These are phyloP conservation scores for Amblyteles armatorius DNA, from an alignment of 2,888 invertebrate species.

Conservation along the genomic window DNA sequence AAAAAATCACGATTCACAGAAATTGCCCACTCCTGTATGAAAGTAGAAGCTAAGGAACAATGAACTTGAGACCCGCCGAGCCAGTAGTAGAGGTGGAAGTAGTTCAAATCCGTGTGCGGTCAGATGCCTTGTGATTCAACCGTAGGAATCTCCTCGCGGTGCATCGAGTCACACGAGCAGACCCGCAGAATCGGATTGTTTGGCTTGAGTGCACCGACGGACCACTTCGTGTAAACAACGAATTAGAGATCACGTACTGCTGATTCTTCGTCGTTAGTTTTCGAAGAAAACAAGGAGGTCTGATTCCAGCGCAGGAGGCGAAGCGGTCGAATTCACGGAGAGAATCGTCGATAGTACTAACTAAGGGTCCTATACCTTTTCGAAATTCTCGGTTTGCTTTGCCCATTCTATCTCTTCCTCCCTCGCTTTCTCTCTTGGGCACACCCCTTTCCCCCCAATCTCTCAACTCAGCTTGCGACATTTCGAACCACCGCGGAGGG, in stretches of 20 bases:
- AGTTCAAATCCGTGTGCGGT: constrained; percentile 10
- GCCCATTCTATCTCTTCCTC: not conserved
- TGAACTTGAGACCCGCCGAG: not conserved
- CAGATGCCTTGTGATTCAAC: constrained; percentile 22
- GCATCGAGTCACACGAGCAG: constrained; percentile 11
- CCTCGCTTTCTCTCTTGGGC: constrained; percentile 4
- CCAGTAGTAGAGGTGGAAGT: not conserved
- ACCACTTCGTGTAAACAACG: constrained; percentile 61
- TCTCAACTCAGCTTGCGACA: constrained; percentile 63
- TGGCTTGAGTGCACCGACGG: constrained; percentile 24
- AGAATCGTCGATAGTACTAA: constrained; percentile 33
- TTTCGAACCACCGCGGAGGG: constrained; percentile 49
- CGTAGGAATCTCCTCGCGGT: constrained; percentile 10
- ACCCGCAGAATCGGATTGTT: constrained; percentile 37
- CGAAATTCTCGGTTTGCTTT: constrained; percentile 47
- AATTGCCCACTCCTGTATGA: not conserved
- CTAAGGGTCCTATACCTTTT: constrained; percentile 42
- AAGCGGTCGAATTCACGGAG: constrained; percentile 41
- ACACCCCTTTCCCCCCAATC: constrained; percentile 43
- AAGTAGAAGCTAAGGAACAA: not conserved
- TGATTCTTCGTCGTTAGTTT: constrained; percentile 63
- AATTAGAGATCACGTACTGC: constrained; percentile 68
- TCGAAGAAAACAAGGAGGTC: constrained; percentile 44
- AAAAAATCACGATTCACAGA: not conserved
- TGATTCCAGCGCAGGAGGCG: constrained; percentile 27